These are phyloP conservation scores for Schizaphis graminum DNA, from an alignment of 2,888 invertebrate species.

Conservation along the genomic window DNA sequence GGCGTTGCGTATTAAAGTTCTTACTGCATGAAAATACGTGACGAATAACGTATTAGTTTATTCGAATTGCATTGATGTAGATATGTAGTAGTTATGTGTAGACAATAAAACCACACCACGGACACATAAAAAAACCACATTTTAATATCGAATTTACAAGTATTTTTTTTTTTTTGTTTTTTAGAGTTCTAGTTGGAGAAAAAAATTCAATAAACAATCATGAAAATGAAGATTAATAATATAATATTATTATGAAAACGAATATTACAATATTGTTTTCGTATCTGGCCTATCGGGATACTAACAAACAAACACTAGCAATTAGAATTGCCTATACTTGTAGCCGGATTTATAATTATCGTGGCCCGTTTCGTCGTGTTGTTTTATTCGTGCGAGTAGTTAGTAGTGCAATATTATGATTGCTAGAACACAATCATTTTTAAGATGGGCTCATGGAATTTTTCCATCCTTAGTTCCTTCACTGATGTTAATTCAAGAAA, in stretches of 20 bases:
- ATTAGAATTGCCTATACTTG: not conserved
- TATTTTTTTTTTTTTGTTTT: not conserved
- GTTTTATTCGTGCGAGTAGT: not conserved
- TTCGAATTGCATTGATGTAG: not conserved
- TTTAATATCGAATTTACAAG: not conserved
- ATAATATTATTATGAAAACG: not conserved
- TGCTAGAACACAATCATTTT: not conserved
- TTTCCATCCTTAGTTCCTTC: not conserved
- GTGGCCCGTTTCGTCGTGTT: not conserved
- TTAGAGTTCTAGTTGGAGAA: not conserved
- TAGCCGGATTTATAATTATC: not conserved
- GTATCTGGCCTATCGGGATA: not conserved
- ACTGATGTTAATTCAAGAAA: not conserved
- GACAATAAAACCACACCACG: not conserved
- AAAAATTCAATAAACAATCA: not conserved
- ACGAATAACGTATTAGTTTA: not conserved
- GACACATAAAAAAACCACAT: not conserved
- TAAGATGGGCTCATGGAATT: not conserved
- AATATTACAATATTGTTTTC: not conserved
- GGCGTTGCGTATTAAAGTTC: not conserved
- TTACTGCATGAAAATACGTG: not conserved
- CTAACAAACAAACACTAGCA: not conserved
- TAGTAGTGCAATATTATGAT: not conserved
- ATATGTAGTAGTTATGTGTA: not conserved
- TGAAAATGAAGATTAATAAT: not conserved